Conservation (phyloP, 2,888 invertebrate genomes). For the Sisyra nigra region DNA sequence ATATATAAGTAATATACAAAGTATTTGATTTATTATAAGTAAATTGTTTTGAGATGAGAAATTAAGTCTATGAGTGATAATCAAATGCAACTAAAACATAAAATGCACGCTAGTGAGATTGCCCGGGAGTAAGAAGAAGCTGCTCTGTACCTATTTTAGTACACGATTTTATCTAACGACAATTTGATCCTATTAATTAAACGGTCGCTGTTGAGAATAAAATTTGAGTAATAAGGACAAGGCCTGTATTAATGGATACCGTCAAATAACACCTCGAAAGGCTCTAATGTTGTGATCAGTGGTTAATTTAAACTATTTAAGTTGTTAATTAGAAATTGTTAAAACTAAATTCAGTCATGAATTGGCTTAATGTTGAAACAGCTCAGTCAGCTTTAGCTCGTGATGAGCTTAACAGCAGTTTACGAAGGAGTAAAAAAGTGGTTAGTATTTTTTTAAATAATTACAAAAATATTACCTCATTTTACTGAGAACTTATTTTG, state of each 20-base stretch:
- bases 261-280: no score
- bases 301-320: neutral
- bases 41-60: no score
- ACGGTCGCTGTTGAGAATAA: neutral
- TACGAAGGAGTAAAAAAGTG: conserved; percentile 20
- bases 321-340: neutral
- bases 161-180: no score
- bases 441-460: conserved; percentile 18
- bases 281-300: neutral
- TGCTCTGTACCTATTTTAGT: no score
- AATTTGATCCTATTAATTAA: neutral
- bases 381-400: conserved; percentile 44
- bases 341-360: conserved; percentile 17
- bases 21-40: conserved; percentile 1
- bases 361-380: conserved; percentile 21
- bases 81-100: no score
- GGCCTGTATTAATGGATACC: no score
- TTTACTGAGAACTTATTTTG: no score
- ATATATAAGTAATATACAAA: conserved; percentile 15
- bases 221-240: neutral
- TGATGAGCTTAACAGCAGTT: conserved; percentile 43
- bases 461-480: no score
- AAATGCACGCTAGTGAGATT: no score
- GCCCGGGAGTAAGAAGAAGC: no score
- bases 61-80: no score